These are phyloP conservation scores for Entomyzon cyanotis DNA, from an alignment of 2,113 vertebrate species.

Conservation along the genomic window DNA sequence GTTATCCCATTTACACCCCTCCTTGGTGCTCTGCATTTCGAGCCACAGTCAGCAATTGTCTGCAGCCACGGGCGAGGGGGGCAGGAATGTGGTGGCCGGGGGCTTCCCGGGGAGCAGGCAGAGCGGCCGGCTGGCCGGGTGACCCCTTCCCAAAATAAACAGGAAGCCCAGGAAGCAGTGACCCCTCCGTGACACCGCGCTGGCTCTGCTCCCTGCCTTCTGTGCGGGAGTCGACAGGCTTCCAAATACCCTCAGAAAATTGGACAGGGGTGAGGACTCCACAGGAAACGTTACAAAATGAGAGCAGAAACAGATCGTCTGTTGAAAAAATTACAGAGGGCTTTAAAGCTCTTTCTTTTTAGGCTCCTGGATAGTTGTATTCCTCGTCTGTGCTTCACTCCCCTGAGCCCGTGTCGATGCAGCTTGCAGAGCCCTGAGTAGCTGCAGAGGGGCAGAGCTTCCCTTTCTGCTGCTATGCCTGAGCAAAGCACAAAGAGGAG, in stretches of 20 bases:
- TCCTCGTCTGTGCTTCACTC: neutral
- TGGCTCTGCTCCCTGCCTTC: constrained; percentile 35
- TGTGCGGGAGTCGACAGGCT: neutral
- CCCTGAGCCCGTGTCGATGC: neutral
- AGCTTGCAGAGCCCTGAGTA: neutral
- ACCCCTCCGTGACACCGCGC: neutral
- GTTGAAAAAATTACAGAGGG: neutral
- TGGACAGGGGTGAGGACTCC: neutral
- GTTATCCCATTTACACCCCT: constrained; percentile 35
- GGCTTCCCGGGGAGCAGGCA: constrained; percentile 33
- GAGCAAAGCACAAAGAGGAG: neutral
- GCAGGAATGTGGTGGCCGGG: constrained; percentile 16
- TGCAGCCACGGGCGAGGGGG: neutral
- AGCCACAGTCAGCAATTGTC: constrained; percentile 45
- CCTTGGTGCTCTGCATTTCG: neutral
- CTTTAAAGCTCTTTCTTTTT: neutral
- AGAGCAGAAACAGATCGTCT: constrained; percentile 39
- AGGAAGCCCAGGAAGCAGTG: constrained; percentile 61
- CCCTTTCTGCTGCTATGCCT: neutral
- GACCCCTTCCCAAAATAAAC: constrained; percentile 71
- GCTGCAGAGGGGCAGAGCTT: neutral
- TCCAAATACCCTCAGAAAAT: constrained; percentile 1
- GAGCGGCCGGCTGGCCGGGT: neutral
- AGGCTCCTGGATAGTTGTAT: neutral
- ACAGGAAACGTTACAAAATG: constrained; percentile 38